phyloP scores from a whole-genome alignment of 2,113 vertebrate genomes.

The Pteropus alecto region DNA sequence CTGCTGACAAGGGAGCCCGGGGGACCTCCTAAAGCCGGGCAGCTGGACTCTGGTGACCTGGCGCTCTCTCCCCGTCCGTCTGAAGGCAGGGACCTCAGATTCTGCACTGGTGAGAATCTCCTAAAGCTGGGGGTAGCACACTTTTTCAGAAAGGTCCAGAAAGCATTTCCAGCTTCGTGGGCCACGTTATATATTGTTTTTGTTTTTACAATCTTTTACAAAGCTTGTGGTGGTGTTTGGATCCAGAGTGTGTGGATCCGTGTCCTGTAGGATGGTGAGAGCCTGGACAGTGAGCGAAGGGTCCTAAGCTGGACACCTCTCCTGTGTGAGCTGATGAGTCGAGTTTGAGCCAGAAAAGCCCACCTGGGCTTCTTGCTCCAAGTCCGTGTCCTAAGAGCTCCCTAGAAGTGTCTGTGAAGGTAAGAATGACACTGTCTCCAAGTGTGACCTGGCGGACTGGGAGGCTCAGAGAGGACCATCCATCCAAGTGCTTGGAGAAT shows the following conservation, averaged over 20 bases:
- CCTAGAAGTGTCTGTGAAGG: background rate
- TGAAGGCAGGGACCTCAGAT: background rate
- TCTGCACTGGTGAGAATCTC: background rate
- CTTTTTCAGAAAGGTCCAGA: background rate
- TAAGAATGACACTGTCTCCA: background rate
- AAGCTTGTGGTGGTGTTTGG: background rate
- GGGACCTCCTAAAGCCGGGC: background rate
- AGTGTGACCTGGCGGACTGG: accelerated
- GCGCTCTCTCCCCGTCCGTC: too few relatives aligned
- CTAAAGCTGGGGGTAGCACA: background rate
- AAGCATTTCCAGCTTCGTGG: background rate
- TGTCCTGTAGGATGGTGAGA: background rate
- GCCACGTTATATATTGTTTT: background rate
- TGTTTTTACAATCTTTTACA: background rate
- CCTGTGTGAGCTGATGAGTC: background rate
- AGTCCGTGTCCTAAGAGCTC: too few relatives aligned
- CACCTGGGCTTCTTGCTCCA: background rate
- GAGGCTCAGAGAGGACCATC: background rate
- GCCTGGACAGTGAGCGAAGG: background rate
- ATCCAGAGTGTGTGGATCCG: background rate
- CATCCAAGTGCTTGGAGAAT: background rate
- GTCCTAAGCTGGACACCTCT: background rate
- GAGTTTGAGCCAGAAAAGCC: background rate
- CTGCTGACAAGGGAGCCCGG: background rate
- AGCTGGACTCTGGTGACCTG: background rate